Evolutionary conservation across 2,888 invertebrate species (phyloP), one percentile per base, ranked within the genome.

Genomic region (Galeopsomyia nigrocyanea): DNA sequence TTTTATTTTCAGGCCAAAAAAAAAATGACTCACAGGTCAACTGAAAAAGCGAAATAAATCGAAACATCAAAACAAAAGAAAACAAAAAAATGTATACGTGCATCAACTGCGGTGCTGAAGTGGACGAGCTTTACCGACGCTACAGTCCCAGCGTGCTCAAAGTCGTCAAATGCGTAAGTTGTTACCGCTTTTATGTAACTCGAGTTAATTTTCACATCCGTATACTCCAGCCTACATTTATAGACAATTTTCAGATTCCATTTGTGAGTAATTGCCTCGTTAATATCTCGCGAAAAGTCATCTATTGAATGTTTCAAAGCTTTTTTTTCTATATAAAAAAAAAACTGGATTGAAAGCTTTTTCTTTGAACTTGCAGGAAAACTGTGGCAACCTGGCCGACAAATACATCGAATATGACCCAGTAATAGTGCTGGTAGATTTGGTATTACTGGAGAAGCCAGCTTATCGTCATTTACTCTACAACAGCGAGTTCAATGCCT

Each of bases 331-430:
- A n/a, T n/a, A 53, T 53, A 53, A 53, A 53, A n/a, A 22, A 46
- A 47, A 87, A n/a, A n/a, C n/a, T n/a, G n/a, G n/a, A n/a, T n/a
- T n/a, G n/a, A 13, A 39, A 39, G 39, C 39, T 39, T 39, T 39
- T 39, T 39, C 39, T 2, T 26, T 39, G 39, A 10, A 39, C 39
- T 39, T 39, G 82, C 80, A 97, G 97, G 90, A 89, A 13, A 88
- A 89, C 75, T 97, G 97, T 83, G 90, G 91, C 61, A 88, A 90
- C 57, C 86, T 92, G 16, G 94, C 95, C 0, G 97, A 97, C 85
- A 95, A 95, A 84, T 97, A 97, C 82, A 92, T 97, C 73, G 97
- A 97, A 87, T 96, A 94, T 85, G 97, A 97, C 82, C 90, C 92
- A n/a, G 93, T 95, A 0, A 93, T 97, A 77, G 92, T 96, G 0